Evolutionary conservation across 2,113 vertebrate species (phyloP), one percentile per base, ranked within the genome.

Genomic region (Piaya cayana): DNA sequence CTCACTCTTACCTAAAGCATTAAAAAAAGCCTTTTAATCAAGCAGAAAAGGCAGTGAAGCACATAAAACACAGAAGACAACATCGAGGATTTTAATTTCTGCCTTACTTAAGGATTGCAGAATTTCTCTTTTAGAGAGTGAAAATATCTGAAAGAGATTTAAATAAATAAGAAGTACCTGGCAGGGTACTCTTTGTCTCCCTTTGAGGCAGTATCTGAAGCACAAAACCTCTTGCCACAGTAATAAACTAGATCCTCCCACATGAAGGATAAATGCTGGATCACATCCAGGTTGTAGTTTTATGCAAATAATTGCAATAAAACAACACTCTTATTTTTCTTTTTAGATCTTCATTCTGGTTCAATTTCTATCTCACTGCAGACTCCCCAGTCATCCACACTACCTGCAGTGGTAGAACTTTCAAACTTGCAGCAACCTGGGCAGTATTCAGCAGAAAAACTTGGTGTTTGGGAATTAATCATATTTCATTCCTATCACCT

Each of bases 211-310:
- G 4, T 49, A 47, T 42, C 55, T 80, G 63, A 86, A 53, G 11
- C 27, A 36, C 0, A 0, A 42, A 55, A 45, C 15, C 8, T 65
- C 30, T 32, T 58, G 56, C 10, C n/a, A 52, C 22, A 45, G 26
- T 34, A 53, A 58, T 65, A 81, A 22, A 25, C 45, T 74, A 83
- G 26, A 45, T 9, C 9, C 30, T 88, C 22, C 29, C 7, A 79
- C 13, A 29, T 8, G 26, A 47, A 27, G 19, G 86, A 43, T 18
- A 19, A 77, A 83, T 29, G 12, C 34, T 12, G 23, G n/a, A 53
- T 42, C 25, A 74, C 45, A 74, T 14, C 19, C 52, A 83, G 22
- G 45, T 26, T 32, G 80, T 4, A 18, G 8, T 15, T 86, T 83
- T 50, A 70, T 22, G 25, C 29, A 88, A 80, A 18, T 22, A 68